Base-by-base conservation (phyloP, 1,140 invertebrate species). In the Caerostris darwini region DNA sequence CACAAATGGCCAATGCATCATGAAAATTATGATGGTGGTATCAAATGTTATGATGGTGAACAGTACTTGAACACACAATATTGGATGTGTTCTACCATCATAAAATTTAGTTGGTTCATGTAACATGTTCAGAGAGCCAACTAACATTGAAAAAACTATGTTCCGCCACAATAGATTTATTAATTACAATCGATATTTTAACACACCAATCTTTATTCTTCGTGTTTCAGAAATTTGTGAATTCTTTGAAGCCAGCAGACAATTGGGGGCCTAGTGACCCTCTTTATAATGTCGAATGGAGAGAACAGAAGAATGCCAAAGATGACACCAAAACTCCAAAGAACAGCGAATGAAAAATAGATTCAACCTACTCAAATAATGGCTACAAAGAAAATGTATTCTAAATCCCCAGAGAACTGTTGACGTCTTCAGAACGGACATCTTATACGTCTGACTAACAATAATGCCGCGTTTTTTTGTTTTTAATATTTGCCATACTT, bases 181-280 rank as follows among this genome's bases (percentile, higher is more conserved):
- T 34, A 34, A 34, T 34, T 34, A 34, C 34, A 34, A 34, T 34
- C 34, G 34, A 34, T 34, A 2, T 34, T 34, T 34, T 34, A 34
- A 34, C 34, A 34, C 34, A 34, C 34, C 34, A 34, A 34, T 34
- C 34, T 34, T 34, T 0, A 34, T 34, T 34, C 34, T 2, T 34
- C 2, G 34, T 59, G 1, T 71, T 83, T 87, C 59, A 95, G 94
- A 95, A 95, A 94, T 54, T 95, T 50, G 6, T 61, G 4, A 58
- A 56, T 61, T 91, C 83, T 2, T 83, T 95, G 10, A 89, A 71
- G 61, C 90, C 94, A 14, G 81, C 88, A 10, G 71, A 87, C 3
- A 83, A 88, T 50, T 95, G 92, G 90, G 95, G 95, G 3, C 95
- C 95, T 17, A 92, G 64, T 19, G 86, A 94, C 83, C 83, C 85